Conservation (phyloP, 2,113 vertebrate genomes). For the Campylomormyrus tamandua region DNA sequence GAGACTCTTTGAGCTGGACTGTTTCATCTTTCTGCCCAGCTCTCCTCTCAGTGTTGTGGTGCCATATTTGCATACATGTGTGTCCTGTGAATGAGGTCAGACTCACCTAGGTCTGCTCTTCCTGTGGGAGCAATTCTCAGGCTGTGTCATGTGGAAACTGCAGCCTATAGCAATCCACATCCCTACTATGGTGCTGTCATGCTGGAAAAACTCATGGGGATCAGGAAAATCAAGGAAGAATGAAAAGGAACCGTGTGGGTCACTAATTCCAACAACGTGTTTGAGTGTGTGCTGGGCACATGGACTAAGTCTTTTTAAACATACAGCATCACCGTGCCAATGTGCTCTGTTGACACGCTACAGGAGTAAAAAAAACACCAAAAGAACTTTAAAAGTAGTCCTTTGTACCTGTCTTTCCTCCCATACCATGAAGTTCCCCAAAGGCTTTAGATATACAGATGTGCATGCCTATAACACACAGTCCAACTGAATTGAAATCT, state of each 20-base stretch:
- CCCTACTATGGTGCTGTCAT: neutral
- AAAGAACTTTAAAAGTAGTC: neutral
- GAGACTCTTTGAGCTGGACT: constrained; percentile 46
- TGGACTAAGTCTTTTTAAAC: neutral
- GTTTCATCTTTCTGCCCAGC: neutral
- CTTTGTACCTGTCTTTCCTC: neutral
- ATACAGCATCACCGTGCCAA: neutral
- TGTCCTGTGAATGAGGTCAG: neutral
- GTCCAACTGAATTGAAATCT: neutral
- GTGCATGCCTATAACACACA: neutral
- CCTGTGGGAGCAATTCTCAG: neutral
- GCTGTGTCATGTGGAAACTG: neutral
- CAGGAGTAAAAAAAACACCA: neutral
- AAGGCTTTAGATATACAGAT: neutral
- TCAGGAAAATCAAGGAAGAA: neutral
- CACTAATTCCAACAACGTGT: neutral
- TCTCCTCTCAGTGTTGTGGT: neutral
- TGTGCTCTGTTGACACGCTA: neutral
- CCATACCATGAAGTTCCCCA: neutral
- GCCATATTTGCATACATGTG: neutral
- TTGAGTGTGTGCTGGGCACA: neutral
- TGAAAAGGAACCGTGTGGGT: neutral
- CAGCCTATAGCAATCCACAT: neutral
- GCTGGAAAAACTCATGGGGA: neutral
- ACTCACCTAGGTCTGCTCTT: neutral